These are phyloP conservation scores for Oceanodroma leucorhoa DNA, from an alignment of 2,797 vertebrate species.

Conservation along the genomic window DNA sequence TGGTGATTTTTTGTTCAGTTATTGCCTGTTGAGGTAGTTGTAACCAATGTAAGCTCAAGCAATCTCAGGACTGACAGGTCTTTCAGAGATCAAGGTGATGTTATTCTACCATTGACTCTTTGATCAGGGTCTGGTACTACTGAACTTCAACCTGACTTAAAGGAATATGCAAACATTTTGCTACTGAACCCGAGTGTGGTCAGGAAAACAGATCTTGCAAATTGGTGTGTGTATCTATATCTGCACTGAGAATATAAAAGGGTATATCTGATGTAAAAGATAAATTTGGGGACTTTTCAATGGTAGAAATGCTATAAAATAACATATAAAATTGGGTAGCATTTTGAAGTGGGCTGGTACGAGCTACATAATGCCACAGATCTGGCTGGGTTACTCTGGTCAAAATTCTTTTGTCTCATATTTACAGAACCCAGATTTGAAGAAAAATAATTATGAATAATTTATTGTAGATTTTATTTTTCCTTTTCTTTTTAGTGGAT, in stretches of 20 bases:
- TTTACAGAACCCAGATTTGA: neutral
- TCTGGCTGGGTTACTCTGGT: neutral
- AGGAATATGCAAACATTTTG: neutral
- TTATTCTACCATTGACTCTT: constrained; percentile 21
- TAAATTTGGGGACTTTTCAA: neutral
- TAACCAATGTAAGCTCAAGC: neutral
- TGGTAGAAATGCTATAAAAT: neutral
- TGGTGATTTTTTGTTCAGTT: neutral
- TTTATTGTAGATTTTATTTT: neutral
- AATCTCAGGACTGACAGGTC: neutral
- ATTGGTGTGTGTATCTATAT: neutral
- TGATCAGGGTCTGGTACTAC: constrained; percentile 3
- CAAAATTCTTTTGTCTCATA: neutral
- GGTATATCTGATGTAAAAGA: neutral
- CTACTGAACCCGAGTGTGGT: neutral
- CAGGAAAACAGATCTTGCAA: neutral
- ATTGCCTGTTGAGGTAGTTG: neutral
- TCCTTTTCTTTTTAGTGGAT: neutral
- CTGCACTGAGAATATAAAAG: neutral
- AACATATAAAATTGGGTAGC: neutral
- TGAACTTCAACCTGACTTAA: constrained; percentile 35
- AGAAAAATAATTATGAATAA: neutral
- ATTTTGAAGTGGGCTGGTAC: neutral
- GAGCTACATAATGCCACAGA: neutral
- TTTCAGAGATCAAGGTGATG: constrained; percentile 30